Percentiles rank a stretch among this genome's conserved stretches.
Evolutionary conservation across 2,113 vertebrate genomes (phyloP).

Genomic region (Bujurquina vittata): DNA sequence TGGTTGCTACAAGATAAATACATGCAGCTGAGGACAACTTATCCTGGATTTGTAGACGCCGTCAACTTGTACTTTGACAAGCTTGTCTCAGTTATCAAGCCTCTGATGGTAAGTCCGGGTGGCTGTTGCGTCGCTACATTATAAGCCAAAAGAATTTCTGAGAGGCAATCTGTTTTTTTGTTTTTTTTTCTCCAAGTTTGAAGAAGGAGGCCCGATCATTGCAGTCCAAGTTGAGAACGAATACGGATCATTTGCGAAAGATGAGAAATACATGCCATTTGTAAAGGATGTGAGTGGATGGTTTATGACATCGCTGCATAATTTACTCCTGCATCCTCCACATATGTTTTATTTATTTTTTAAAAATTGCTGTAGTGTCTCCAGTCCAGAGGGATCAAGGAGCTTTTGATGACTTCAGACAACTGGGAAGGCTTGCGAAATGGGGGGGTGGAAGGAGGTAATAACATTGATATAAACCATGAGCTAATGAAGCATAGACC

Average conservation of each 20-base stretch:
- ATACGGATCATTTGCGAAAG: slow-evolving; percentile 91
- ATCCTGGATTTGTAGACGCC: slow-evolving; percentile 85
- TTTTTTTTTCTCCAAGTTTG: slow-evolving; percentile 49
- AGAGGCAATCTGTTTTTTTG: not conserved
- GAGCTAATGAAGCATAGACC: not conserved
- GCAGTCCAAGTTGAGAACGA: slow-evolving; percentile 95
- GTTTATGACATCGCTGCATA: not conserved
- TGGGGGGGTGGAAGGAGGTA: slow-evolving; percentile 75
- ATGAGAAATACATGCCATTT: slow-evolving; percentile 87
- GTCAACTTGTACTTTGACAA: slow-evolving; percentile 85
- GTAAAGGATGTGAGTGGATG: slow-evolving; percentile 82
- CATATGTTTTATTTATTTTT: not conserved
- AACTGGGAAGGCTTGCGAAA: slow-evolving; percentile 79
- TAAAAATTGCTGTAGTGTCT: slow-evolving; percentile 77
- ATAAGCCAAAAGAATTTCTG: not conserved
- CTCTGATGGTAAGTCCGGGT: slow-evolving; percentile 83
- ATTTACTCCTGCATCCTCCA: not conserved
- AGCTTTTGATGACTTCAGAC: slow-evolving; percentile 89
- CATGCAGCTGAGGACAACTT: slow-evolving; percentile 89
- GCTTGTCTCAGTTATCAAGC: slow-evolving; percentile 82
- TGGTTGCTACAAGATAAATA: slow-evolving; percentile 89
- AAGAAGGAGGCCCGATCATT: slow-evolving; percentile 88
- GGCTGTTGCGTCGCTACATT: not conserved
- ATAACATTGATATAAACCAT: not conserved
- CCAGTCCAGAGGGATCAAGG: slow-evolving; percentile 83